These are phyloP conservation scores for Gonocerus acuteangulatus DNA, from an alignment of 2,888 invertebrate genomes.

Conservation along the genomic window DNA sequence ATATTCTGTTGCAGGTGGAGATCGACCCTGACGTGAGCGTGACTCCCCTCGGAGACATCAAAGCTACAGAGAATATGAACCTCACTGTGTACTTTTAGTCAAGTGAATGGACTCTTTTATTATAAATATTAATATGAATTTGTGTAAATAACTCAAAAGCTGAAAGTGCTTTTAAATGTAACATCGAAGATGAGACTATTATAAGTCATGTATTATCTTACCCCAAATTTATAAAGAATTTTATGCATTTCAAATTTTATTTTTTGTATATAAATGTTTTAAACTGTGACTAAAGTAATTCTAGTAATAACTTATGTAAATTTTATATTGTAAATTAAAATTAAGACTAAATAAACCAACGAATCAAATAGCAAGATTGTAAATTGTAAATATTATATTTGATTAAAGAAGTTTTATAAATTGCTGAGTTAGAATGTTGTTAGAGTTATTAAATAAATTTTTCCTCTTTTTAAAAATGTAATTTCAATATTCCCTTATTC, in stretches of 20 bases:
- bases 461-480: neutral
- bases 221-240: neutral
- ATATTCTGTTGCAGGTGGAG: too few relatives aligned
- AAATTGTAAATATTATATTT: conserved; percentile 16
- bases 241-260: neutral
- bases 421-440: neutral
- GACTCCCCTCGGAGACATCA: conserved; percentile 42
- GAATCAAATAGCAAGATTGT: conserved; percentile 20
- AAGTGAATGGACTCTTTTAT: too few relatives aligned
- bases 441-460: neutral
- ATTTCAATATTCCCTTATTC: too few relatives aligned
- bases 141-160: too few relatives aligned
- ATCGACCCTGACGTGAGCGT: conserved; percentile 45
- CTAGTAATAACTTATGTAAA: neutral
- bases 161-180: too few relatives aligned
- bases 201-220: neutral
- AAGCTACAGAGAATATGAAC: conserved; percentile 52
- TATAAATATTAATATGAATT: too few relatives aligned
- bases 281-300: neutral
- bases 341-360: conserved; percentile 10
- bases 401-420: neutral
- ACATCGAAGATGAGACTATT: neutral
- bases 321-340: conserved; percentile 9
- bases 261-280: neutral
- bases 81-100: conserved; percentile 62